Percentiles rank a stretch among this genome's conserved stretches.
These are phyloP conservation scores for Parus major DNA, from an alignment of 2,113 vertebrate species.

Conservation along the genomic window DNA sequence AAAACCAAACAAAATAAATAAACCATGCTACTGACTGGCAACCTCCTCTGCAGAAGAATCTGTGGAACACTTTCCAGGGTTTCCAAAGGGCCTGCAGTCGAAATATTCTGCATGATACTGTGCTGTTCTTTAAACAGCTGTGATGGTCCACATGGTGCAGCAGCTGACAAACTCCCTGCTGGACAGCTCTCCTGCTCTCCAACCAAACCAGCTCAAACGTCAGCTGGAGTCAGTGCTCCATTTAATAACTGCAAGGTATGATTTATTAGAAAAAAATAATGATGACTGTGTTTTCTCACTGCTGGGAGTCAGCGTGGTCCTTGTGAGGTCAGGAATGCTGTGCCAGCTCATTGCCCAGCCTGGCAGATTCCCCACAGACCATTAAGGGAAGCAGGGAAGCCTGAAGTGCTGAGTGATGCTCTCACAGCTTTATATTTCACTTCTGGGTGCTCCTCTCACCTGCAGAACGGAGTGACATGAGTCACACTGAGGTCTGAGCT, in stretches of 20 bases:
- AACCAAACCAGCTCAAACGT: not conserved
- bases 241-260: not conserved
- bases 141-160: not conserved
- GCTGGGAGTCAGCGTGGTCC: not conserved
- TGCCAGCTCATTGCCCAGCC: not conserved
- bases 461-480: rapidly evolving
- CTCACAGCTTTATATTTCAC: not conserved
- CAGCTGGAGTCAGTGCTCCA: not conserved
- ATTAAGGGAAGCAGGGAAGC: not conserved
- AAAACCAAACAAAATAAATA: slow-evolving; percentile 56
- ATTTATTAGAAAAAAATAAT: not conserved
- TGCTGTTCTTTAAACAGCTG: not conserved
- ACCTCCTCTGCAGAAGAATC: not conserved
- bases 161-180: not conserved
- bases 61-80: not conserved
- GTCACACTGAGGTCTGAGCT: not conserved
- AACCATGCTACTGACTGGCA: slow-evolving; percentile 10
- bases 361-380: not conserved
- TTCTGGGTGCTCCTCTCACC: not conserved
- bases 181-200: not conserved
- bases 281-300: not conserved
- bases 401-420: not conserved
- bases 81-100: not conserved
- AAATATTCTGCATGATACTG: not conserved
- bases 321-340: not conserved